These are phyloP conservation scores for Noctua fimbriata DNA, from an alignment of 2,888 invertebrate genomes.

Conservation along the genomic window DNA sequence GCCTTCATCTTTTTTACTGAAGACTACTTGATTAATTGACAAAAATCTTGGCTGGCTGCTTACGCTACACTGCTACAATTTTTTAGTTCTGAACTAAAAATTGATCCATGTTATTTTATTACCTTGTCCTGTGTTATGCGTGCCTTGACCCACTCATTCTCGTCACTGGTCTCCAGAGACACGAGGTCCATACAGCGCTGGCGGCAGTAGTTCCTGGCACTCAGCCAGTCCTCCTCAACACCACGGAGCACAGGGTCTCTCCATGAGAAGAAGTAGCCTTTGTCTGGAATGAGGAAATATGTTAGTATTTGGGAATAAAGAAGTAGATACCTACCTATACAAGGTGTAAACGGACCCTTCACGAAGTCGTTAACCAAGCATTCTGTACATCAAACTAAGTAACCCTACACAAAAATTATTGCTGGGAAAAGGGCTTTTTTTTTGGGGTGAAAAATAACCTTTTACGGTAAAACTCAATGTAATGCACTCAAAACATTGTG, in stretches of 20 bases:
- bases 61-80: background rate
- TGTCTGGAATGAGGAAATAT: constrained; percentile 82
- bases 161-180: constrained; percentile 95
- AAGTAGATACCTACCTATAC: background rate
- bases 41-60: background rate
- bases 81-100: background rate
- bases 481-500: too few species aligned
- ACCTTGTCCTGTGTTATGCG: constrained; percentile 95
- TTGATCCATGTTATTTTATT: constrained; percentile 68
- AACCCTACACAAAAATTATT: too few species aligned
- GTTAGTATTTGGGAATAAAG: constrained; percentile 1
- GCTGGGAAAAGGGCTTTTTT: too few species aligned
- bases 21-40: too few species aligned
- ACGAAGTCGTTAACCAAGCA: too few species aligned
- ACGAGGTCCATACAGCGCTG: constrained; percentile 97
- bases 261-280: constrained; percentile 97
- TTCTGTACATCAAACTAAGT: too few species aligned
- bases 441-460: too few species aligned
- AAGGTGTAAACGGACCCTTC: too few species aligned
- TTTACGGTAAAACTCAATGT: too few species aligned
- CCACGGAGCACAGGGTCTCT: constrained; percentile 93
- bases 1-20: too few species aligned
- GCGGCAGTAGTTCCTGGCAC: constrained; percentile 96
- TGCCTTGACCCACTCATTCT: constrained; percentile 96
- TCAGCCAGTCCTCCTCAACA: constrained; percentile 96